Conservation (phyloP, 2,113 vertebrate species). For the Sturnira hondurensis region DNA sequence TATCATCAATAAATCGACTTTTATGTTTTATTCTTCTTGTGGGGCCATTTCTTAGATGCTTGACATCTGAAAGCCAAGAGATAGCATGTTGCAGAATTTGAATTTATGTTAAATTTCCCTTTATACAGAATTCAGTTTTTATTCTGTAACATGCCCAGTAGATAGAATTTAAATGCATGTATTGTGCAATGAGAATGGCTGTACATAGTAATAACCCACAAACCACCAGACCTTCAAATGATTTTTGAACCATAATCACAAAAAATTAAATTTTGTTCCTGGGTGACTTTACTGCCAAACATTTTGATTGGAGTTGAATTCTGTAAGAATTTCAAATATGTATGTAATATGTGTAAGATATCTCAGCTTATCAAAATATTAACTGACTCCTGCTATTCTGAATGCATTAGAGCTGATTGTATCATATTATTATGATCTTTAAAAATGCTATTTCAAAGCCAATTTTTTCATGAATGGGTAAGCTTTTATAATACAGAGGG, state of each 20-base stretch:
- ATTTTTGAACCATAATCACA: background rate
- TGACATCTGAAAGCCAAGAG: background rate
- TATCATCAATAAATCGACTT: no score
- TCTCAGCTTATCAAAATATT: background rate
- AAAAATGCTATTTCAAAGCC: background rate
- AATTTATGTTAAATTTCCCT: background rate
- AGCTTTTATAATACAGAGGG: background rate
- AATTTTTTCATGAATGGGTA: background rate
- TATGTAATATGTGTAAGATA: background rate
- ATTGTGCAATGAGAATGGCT: background rate
- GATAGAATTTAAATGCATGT: background rate
- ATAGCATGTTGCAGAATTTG: background rate
- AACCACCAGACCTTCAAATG: background rate
- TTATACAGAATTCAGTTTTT: conserved; percentile 9
- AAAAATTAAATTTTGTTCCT: background rate
- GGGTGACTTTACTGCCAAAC: background rate
- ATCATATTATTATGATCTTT: background rate
- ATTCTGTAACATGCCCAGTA: background rate
- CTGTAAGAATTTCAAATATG: background rate
- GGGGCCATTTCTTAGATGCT: background rate
- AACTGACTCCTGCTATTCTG: background rate
- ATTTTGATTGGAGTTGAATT: conserved; percentile 13
- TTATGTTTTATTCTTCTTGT: background rate
- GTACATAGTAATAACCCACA: background rate
- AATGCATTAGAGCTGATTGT: background rate